Evolutionary conservation across 2,888 invertebrate genomes (phyloP).

Genomic region (Tolmerus cingulatus): DNA sequence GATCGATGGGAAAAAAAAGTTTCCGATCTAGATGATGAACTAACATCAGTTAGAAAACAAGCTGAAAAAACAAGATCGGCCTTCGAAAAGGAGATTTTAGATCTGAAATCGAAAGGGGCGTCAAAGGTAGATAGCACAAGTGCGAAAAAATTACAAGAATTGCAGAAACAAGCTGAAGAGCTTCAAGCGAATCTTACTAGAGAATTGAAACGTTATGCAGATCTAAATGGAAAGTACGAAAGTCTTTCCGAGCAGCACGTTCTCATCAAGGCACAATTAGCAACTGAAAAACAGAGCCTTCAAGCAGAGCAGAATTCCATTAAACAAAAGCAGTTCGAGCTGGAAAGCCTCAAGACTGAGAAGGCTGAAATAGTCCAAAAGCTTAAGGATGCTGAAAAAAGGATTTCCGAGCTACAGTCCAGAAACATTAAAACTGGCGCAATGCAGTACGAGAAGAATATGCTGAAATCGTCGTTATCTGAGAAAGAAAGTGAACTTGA

Average conservation of each 20-base stretch:
- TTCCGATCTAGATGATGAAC: conserved; percentile 69
- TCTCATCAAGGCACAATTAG: conserved; percentile 80
- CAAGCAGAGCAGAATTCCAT: conserved; percentile 65
- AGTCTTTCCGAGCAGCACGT: conserved; percentile 85
- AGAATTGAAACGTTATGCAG: conserved; percentile 79
- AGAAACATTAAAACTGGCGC: conserved; percentile 56
- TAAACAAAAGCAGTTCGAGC: conserved; percentile 56
- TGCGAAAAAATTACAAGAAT: conserved; percentile 73
- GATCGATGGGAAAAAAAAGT: conserved; percentile 72
- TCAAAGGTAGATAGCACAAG: conserved; percentile 70
- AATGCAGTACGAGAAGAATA: conserved; percentile 71
- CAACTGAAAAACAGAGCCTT: conserved; percentile 81
- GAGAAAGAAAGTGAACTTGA: conserved; percentile 80
- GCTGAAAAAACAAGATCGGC: conserved; percentile 72
- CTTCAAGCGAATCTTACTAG: conserved; percentile 73
- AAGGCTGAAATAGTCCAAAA: conserved; percentile 58
- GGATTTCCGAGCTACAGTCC: conserved; percentile 57
- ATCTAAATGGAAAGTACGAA: conserved; percentile 83
- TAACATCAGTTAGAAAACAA: conserved; percentile 69
- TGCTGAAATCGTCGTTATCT: conserved; percentile 74
- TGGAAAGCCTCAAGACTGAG: conserved; percentile 58
- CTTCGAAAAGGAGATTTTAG: conserved; percentile 79
- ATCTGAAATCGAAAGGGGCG: conserved; percentile 72
- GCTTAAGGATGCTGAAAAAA: conserved; percentile 57
- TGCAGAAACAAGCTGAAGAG: conserved; percentile 65